Base-by-base conservation (phyloP, 1,140 invertebrate species). In the Doryteuthis pealeii region DNA sequence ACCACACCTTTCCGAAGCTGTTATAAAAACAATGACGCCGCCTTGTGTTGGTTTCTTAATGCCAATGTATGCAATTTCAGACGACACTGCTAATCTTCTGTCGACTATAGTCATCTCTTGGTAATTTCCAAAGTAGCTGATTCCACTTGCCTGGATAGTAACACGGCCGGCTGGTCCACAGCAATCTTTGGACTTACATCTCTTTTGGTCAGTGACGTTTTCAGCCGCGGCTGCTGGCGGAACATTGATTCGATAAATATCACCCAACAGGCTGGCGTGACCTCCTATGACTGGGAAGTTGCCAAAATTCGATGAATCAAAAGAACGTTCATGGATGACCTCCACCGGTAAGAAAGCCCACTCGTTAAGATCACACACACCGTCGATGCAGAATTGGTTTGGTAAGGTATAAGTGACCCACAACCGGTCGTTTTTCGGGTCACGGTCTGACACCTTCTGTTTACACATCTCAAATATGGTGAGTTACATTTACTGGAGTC, bases 1-100 rank as follows among this genome's bases (percentile, higher is more conserved):
- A 15, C 76, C 76, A 68, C 76, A 77, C 1, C 72, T 40, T 71
- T 79, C 78, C 26, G 71, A 75, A 14, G 78, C 78, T 28, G 72
- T 45, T 12, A 79, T 71, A 54, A 75, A 77, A 15, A 70, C 74
- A 1, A 71, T 26, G 26, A 26, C 26, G 40, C 5, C 43, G 28
- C 28, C 43, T n/a, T 31, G 12, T 14, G 22, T 40, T 18, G 70
- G 70, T 10, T n/a, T 49, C 43, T 49, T 71, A 26, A 71, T 54
- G 18, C 30, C 70, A 12, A 71, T 28, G 30, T 49, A 49, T 18
- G 40, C 26, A 22, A 71, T 28, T 3, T 30, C 30, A 5, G 70
- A 71, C 3, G 70, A 45, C 26, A 71, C 45, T 3, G 70, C 70
- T 15, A 49, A 54, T n/a, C 70, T 31, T 2, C 70, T 3, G 26